Conservation (phyloP, 2,888 invertebrate genomes). For the Hirtodrosophila duncani region DNA sequence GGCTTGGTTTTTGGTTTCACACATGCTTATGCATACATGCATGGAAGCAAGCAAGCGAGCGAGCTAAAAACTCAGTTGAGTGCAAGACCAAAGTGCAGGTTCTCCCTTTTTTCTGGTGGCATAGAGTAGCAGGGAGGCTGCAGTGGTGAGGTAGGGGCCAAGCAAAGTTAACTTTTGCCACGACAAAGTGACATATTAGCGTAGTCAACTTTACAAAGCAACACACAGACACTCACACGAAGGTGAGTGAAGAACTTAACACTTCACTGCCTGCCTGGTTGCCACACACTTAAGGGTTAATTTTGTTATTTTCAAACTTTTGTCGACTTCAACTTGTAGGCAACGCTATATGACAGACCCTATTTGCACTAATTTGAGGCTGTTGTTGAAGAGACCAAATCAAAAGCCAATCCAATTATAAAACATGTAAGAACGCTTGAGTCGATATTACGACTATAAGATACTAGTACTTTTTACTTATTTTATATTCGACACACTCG, state of each 20-base stretch:
- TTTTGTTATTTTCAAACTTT: conserved; percentile 57
- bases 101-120: neutral
- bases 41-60: conserved; percentile 31
- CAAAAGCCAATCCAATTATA: conserved; percentile 69
- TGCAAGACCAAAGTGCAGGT: conserved; percentile 58
- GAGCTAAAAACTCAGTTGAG: conserved; percentile 54
- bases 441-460: too few species aligned
- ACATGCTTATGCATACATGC: conserved; percentile 65
- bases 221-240: conserved; percentile 5
- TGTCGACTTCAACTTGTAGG: conserved; percentile 31
- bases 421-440: too few species aligned
- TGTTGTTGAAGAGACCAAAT: conserved; percentile 43
- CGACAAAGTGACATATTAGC: conserved; percentile 70
- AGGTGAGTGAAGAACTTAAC: conserved; percentile 32
- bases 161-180: conserved; percentile 69
- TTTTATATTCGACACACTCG: too few species aligned
- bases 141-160: conserved; percentile 4
- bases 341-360: neutral
- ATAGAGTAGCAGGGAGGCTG: neutral
- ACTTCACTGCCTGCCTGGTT: conserved; percentile 35
- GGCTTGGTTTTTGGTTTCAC: conserved; percentile 68
- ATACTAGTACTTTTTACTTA: too few species aligned
- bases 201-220: conserved; percentile 66
- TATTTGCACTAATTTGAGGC: conserved; percentile 34
- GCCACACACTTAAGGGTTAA: conserved; percentile 59